Evolutionary conservation across 2,113 vertebrate species (phyloP), one percentile per base, ranked within the genome.

Genomic region (Ancistrus triradiatus): DNA sequence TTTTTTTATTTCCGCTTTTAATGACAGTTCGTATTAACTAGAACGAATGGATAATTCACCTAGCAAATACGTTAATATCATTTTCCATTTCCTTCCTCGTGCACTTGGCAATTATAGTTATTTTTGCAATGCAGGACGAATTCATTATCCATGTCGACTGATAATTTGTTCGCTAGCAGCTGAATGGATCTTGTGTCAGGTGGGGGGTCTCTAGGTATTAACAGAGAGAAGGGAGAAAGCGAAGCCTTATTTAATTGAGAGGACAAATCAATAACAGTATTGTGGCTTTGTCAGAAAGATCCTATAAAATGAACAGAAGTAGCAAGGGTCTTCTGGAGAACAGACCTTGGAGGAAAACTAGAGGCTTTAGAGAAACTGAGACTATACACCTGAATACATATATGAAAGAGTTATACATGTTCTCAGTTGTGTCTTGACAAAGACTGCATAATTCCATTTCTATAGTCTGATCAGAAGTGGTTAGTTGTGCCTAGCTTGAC

Each of bases 11-110:
- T 82, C 83, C 78, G 81, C 77, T 86, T 82, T 85, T 87, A 87
- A 88, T 86, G 87, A 88, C 86, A 86, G 84, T 85, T 88, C 78
- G 85, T 89, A 89, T 88, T 88, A 85, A 88, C 85, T 86, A 82
- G 84, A 83, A 88, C 84, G 84, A 88, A 89, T 85, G 84, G 82
- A 84, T 80, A 86, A 82, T 85, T 84, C 83, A 88, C 87, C 86
- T 89, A 80, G 83, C 64, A 85, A 86, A 87, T 87, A 81, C 85
- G 85, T 86, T 84, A 86, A 84, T 85, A 75, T 70, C 77, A 76
- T 77, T 78, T 82, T 87, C 81, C 79, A 84, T 86, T 87, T 85
- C 85, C 82, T 81, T 80, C 83, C 82, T 82, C 76, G 63, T 74
- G 82, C 80, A 80, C 80, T 80, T 88, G 84, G 84, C 88, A 88